Percentiles rank a stretch among this genome's conserved stretches.
phyloP scores from a whole-genome alignment of 2,113 vertebrate species.

The Tachycineta bicolor region DNA sequence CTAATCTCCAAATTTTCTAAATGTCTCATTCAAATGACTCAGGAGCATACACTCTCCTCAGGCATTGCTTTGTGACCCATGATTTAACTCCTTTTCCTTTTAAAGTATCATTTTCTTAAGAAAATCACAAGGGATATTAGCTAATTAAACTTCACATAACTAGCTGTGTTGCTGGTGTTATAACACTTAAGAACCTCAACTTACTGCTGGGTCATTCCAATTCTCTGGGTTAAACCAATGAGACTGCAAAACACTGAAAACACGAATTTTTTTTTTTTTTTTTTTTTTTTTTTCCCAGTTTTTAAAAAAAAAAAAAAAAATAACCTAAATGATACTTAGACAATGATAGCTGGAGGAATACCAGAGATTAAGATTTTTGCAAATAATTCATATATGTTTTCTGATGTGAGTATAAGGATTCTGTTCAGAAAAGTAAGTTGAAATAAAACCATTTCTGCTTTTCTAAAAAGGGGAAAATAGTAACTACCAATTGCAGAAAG shows the following conservation, averaged over 20 bases:
- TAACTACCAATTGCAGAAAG: not conserved
- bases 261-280: fast-evolving
- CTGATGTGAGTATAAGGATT: not conserved
- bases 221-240: not conserved
- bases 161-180: not conserved
- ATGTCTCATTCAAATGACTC: not conserved
- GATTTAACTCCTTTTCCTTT: not conserved
- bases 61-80: not conserved
- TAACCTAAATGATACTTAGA: not conserved
- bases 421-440: not conserved
- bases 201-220: not conserved
- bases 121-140: not conserved
- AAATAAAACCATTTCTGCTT: not conserved
- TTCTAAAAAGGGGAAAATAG: not conserved
- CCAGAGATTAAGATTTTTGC: not conserved
- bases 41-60: not conserved
- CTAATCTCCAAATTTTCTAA: not conserved
- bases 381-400: not conserved
- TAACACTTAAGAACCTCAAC: not conserved
- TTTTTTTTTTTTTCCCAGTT: not conserved
- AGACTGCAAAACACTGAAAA: not conserved
- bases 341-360: not conserved
- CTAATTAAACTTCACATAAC: not conserved
- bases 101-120: not conserved
- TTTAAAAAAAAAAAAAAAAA: not conserved